Conservation (phyloP, 2,888 invertebrate genomes). For the Sturmia bella region DNA sequence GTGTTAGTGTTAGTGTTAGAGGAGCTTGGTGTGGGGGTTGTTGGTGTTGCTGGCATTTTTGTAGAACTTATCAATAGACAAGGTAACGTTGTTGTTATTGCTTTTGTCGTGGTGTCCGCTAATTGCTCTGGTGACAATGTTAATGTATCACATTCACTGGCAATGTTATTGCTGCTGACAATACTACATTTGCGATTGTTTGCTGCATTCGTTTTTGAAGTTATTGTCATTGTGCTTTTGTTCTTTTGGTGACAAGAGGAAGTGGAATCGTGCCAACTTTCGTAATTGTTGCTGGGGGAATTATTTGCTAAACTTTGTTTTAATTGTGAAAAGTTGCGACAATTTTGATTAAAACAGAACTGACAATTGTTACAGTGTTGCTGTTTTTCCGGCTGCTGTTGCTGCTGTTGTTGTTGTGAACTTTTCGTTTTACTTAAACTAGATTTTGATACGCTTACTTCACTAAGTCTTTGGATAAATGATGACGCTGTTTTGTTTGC, state of each 20-base stretch:
- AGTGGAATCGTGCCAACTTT: conserved; percentile 59
- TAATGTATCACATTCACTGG: conserved; percentile 45
- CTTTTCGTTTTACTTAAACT: conserved; percentile 70
- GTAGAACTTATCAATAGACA: conserved; percentile 51
- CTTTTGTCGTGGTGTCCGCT: conserved; percentile 37
- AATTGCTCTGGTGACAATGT: conserved; percentile 45
- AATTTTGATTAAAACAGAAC: conserved; percentile 73
- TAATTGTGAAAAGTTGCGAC: conserved; percentile 78
- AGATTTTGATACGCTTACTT: conserved; percentile 72
- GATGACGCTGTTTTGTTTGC: conserved; percentile 63
- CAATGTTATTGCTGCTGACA: conserved; percentile 55
- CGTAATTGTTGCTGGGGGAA: conserved; percentile 57
- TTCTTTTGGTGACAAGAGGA: conserved; percentile 59
- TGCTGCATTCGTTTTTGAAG: conserved; percentile 71
- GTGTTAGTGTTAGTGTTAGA: conserved; percentile 70
- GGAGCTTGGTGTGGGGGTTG: conserved; percentile 68
- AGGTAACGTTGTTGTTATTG: conserved; percentile 61
- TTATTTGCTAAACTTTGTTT: conserved; percentile 72
- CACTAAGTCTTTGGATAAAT: conserved; percentile 80
- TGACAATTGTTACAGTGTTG: conserved; percentile 67
- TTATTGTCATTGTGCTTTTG: conserved; percentile 72
- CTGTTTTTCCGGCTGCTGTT: conserved; percentile 35
- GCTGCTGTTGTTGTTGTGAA: conserved; percentile 36
- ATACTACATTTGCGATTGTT: conserved; percentile 67
- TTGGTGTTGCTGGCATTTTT: conserved; percentile 73